Evolutionary conservation across 2,797 vertebrate species (phyloP).

Genomic region (Macropus fuliginosus): DNA sequence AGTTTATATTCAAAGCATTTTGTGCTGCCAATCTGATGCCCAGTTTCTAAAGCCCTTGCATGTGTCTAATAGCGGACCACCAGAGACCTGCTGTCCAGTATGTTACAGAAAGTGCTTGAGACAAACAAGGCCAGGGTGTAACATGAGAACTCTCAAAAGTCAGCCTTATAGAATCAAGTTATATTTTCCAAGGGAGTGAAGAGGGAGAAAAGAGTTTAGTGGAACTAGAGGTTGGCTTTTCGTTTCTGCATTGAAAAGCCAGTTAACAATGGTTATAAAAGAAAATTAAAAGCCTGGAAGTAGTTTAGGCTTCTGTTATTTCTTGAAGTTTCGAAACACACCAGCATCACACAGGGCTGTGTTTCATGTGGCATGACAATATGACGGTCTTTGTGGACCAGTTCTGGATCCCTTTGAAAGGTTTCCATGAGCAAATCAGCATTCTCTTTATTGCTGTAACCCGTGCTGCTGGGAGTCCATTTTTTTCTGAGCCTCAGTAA

Average conservation of each 20-base stretch:
- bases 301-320: slow-evolving; percentile 79
- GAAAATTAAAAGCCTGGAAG: slow-evolving; percentile 81
- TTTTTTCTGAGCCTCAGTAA: slow-evolving; percentile 50
- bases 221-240: slow-evolving; percentile 72
- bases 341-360: slow-evolving; percentile 71
- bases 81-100: not conserved
- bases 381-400: slow-evolving; percentile 73
- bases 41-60: slow-evolving; percentile 5
- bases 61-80: slow-evolving; percentile 28
- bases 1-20: slow-evolving; percentile 33
- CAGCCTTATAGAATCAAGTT: slow-evolving; percentile 11
- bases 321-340: slow-evolving; percentile 79
- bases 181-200: slow-evolving; percentile 40
- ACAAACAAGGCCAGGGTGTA: slow-evolving; percentile 18
- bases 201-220: slow-evolving; percentile 6
- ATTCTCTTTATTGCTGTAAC: slow-evolving; percentile 67
- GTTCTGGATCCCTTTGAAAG: slow-evolving; percentile 74
- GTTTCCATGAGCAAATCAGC: slow-evolving; percentile 73
- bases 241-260: slow-evolving; percentile 75
- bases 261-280: slow-evolving; percentile 79
- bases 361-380: slow-evolving; percentile 78
- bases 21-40: not conserved
- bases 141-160: slow-evolving; percentile 45
- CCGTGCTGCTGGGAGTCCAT: slow-evolving; percentile 56
- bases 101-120: not conserved